Evolutionary conservation across 2,888 invertebrate species (phyloP).

Genomic region (Diadegma fenestrale): DNA sequence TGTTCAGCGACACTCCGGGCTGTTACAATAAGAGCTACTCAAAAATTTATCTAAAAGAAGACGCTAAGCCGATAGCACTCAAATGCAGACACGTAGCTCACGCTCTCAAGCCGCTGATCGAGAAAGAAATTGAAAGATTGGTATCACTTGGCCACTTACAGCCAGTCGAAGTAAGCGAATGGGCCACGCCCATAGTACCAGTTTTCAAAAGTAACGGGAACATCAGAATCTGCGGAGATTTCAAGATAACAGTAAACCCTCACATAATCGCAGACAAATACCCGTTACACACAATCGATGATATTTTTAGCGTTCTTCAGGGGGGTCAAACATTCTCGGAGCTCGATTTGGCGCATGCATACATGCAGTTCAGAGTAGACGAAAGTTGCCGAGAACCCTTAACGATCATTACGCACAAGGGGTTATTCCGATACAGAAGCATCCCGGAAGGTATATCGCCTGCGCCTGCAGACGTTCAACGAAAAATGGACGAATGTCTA

Average conservation of each 20-base stretch:
- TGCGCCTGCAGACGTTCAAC: conserved; percentile 54
- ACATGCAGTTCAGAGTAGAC: conserved; percentile 65
- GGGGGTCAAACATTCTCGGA: conserved; percentile 42
- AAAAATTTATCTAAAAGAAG: neutral
- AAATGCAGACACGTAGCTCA: neutral
- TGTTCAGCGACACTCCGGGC: neutral
- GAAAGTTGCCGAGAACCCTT: conserved; percentile 2
- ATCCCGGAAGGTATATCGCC: conserved; percentile 50
- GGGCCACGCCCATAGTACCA: too few species aligned
- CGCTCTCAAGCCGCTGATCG: neutral
- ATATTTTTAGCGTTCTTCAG: conserved; percentile 53
- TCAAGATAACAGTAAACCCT: too few species aligned
- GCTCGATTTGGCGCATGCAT: conserved; percentile 49
- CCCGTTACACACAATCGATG: conserved; percentile 59
- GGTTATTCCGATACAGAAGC: conserved; percentile 37
- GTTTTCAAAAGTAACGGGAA: too few species aligned
- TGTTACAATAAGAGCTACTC: neutral
- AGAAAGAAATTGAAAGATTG: conserved; percentile 1
- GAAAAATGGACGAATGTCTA: conserved; percentile 53
- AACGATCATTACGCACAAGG: conserved; percentile 44
- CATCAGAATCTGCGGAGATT: too few species aligned
- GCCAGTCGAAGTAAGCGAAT: neutral
- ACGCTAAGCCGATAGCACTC: neutral
- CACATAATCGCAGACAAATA: conserved; percentile 1
- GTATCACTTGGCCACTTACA: neutral